Evolutionary conservation across 2,113 vertebrate genomes (phyloP).

Genomic region (Phalacrocorax carbo): DNA sequence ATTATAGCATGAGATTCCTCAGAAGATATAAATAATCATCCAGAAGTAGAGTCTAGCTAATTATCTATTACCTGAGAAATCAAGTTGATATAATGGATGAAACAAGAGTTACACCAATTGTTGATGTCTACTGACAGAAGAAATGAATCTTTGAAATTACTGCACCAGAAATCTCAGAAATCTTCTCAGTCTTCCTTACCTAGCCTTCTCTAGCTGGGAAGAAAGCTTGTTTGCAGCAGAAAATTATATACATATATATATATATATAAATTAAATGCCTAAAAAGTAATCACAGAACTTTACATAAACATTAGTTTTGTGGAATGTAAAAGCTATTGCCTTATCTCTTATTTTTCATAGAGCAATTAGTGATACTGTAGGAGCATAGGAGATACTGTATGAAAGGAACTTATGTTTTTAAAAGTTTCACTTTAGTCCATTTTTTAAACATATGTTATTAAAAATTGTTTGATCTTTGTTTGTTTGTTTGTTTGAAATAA

Average conservation of each 20-base stretch:
- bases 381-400: background rate
- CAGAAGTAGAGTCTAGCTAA: constrained; percentile 24
- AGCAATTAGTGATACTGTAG: background rate
- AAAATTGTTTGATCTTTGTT: background rate
- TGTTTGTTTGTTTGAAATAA: background rate
- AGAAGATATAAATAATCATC: constrained; percentile 51
- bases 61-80: constrained; percentile 60
- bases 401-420: background rate
- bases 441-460: background rate
- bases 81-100: constrained; percentile 28
- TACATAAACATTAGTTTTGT: background rate
- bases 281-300: background rate
- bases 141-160: constrained; percentile 45
- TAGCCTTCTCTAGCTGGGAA: background rate
- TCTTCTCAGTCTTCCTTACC: background rate
- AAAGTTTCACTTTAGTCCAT: background rate
- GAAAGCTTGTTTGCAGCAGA: background rate
- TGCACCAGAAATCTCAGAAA: background rate
- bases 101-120: constrained; percentile 41
- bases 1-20: constrained; percentile 21
- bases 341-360: background rate
- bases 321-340: background rate
- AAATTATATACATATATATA: background rate
- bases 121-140: background rate
- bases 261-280: background rate